Percentiles rank a stretch among this genome's conserved stretches.
Conservation (phyloP, 2,888 invertebrate genomes). For the Thymelicus acteon region DNA sequence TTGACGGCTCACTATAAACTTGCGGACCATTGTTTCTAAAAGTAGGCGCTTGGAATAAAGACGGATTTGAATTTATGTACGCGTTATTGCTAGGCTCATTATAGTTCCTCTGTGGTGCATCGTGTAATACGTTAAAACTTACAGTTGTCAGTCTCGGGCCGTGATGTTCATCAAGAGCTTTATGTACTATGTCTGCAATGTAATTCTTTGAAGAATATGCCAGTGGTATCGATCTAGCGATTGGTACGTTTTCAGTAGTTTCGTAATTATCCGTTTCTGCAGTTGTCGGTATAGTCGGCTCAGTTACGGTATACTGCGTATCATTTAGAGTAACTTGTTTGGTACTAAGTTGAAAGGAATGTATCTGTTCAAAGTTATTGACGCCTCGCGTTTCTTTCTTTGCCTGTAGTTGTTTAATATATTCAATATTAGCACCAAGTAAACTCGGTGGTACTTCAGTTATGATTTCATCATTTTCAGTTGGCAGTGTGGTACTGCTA, state of each 20-base stretch:
- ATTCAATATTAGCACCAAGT: conserved; percentile 79
- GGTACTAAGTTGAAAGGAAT: conserved; percentile 76
- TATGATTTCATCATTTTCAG: conserved; percentile 56
- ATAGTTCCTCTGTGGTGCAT: conserved; percentile 49
- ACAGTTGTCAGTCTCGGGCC: conserved; percentile 64
- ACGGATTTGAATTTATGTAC: conserved; percentile 44
- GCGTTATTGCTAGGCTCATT: conserved; percentile 26
- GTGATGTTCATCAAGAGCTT: conserved; percentile 55
- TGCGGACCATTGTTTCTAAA: conserved; percentile 58
- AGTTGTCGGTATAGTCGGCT: conserved; percentile 50
- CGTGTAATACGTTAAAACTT: conserved; percentile 69
- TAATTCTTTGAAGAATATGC: conserved; percentile 35
- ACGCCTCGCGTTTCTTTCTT: conserved; percentile 68
- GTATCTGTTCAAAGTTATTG: conserved; percentile 55
- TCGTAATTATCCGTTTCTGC: conserved; percentile 27
- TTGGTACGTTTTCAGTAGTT: conserved; percentile 31
- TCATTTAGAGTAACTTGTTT: conserved; percentile 69
- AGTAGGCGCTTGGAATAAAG: conserved; percentile 48
- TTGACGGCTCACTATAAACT: conserved; percentile 64
- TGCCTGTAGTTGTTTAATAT: conserved; percentile 74
- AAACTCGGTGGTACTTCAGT: conserved; percentile 70
- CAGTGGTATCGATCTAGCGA: conserved; percentile 34
- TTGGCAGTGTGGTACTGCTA: conserved; percentile 52
- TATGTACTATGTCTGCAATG: conserved; percentile 50
- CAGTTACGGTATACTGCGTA: conserved; percentile 64